Evolutionary conservation across 2,113 vertebrate species (phyloP), one percentile per base, ranked within the genome.

Genomic region (Notiomystis cincta): DNA sequence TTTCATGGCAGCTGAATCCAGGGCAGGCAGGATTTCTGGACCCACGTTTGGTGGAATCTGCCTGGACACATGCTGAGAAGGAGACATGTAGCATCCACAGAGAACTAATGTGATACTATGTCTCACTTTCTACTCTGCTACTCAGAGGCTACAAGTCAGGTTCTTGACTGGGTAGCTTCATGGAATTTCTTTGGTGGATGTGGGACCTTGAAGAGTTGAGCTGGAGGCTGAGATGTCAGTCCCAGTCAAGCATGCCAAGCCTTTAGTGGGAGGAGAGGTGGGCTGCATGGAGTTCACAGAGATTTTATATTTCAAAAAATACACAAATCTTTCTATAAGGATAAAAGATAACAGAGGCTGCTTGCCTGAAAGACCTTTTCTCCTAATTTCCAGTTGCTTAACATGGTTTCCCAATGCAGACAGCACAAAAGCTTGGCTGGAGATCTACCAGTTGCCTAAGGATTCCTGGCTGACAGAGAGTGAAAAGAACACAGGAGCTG

Each of bases 381-480:
- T 42, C 90, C 70, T 71, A 8, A 44, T 95, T 73, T 82, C 11
- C 27, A 51, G 10, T 97, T 97, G 83, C 97, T 96, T 89, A 94
- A 79, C 3, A 1, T 40, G 50, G 11, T 97, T 93, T 97, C 94
- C 84, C 94, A 76, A 96, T 27, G 45, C 96, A 99, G 99, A 98
- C 67, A 97, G 86, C 6, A 97, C 96, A 31, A 97, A 96, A 20
- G 50, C 95, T 91, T 99, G 98, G 98, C 98, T 99, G 47, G 98
- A 99, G 42, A 94, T 99, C 65, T 98, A 98, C 95, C 96, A 87
- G 50, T 97, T 99, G 96, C 98, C 98, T 38, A 97, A 97, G 90
- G 98, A 98, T 54, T 89, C 96, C 51, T 99, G 99, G 99, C 90
- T 98, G 79, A 98, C 96, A 92, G 98, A 99, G 75, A 47, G 96